A percentile compares a stretch with the other conserved stretches of the same genome.
These are phyloP conservation scores for Psittacula echo DNA, from an alignment of 2,797 vertebrate genomes.

Conservation along the genomic window DNA sequence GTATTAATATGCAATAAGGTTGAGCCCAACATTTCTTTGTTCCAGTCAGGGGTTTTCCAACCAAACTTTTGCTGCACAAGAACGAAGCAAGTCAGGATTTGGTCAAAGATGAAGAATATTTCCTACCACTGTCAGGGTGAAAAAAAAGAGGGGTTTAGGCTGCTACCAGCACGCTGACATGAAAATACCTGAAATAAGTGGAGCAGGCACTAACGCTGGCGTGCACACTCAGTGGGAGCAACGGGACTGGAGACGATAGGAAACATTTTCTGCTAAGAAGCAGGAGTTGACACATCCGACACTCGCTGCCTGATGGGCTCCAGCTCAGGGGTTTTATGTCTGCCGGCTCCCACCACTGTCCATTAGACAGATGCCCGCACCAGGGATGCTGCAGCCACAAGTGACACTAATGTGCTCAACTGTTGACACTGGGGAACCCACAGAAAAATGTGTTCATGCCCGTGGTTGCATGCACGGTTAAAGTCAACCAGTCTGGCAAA, in stretches of 20 bases:
- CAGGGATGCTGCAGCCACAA: conserved; percentile 48
- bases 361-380: conserved; percentile 34
- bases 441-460: background rate
- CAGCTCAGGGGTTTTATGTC: conserved; percentile 55
- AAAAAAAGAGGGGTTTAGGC: background rate
- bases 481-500: background rate
- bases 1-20: background rate
- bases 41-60: background rate
- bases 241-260: conserved; percentile 6
- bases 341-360: conserved; percentile 52
- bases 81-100: background rate
- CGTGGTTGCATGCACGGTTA: background rate
- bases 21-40: background rate
- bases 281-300: conserved; percentile 39
- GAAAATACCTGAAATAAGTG: conserved; percentile 57
- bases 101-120: background rate
- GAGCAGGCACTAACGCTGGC: conserved; percentile 50
- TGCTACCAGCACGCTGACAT: background rate
- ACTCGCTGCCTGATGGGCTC: conserved; percentile 47
- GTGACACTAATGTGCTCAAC: conserved; percentile 59
- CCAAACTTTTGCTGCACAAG: background rate
- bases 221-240: conserved; percentile 32
- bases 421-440: conserved; percentile 27
- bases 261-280: conserved; percentile 35
- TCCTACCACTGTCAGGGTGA: background rate